phyloP scores from a whole-genome alignment of 2,888 invertebrate genomes.

The Tetropium fuscum region DNA sequence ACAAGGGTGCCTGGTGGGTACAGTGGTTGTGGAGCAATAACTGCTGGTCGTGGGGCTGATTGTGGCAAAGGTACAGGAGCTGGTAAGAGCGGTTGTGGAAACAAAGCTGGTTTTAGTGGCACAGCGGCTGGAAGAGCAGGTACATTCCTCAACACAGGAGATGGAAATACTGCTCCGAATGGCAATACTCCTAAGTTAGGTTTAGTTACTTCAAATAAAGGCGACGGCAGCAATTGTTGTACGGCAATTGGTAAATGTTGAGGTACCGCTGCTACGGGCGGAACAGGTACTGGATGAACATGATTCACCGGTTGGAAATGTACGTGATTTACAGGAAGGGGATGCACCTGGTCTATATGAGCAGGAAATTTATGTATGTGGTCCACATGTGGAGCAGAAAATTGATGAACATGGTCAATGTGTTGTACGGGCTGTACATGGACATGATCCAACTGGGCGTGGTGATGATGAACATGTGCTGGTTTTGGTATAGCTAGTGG shows the following conservation, averaged over 20 bases:
- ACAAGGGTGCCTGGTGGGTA: conserved; percentile 37
- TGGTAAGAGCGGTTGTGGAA: conserved; percentile 16
- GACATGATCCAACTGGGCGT: conserved; percentile 36
- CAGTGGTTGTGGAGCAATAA: conserved; percentile 29
- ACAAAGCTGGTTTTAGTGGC: conserved; percentile 32
- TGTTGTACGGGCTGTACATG: conserved; percentile 42
- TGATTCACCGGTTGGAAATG: conserved; percentile 15
- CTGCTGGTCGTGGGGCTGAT: conserved; percentile 28
- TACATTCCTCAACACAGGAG: conserved; percentile 47
- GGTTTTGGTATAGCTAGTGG: conserved; percentile 27
- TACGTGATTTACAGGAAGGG: conserved; percentile 25
- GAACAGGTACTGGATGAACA: conserved; percentile 29
- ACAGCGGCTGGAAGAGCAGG: conserved; percentile 28
- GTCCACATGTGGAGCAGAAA: conserved; percentile 38
- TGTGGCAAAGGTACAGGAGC: conserved; percentile 13
- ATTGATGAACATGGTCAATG: conserved; percentile 40
- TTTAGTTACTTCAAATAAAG: conserved; percentile 54
- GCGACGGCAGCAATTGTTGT: conserved; percentile 35
- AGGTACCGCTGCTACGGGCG: conserved; percentile 15
- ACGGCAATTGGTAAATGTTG: conserved; percentile 11
- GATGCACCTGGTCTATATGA: conserved; percentile 33
- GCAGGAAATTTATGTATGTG: conserved; percentile 36
- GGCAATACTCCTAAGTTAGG: conserved; percentile 57
- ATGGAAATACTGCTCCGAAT: conserved; percentile 52
- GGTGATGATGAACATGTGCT: conserved; percentile 13